Percentiles rank a stretch among this genome's conserved stretches.
These are phyloP conservation scores for Colletes collaris DNA, from an alignment of 2,888 invertebrate genomes.

Conservation along the genomic window DNA sequence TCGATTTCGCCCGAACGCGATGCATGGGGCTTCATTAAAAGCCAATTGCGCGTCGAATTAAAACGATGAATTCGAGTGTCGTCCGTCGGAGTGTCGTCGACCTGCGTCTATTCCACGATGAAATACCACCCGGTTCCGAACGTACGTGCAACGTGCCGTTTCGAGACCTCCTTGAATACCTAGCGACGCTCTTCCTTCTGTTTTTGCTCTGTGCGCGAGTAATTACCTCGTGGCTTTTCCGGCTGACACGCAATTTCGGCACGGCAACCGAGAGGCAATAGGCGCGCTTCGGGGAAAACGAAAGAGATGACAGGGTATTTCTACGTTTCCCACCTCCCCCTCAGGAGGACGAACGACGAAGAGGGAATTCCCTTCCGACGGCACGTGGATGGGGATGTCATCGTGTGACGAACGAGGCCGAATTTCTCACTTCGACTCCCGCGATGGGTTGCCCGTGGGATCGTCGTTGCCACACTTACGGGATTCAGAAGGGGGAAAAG, in stretches of 20 bases:
- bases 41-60: conserved; percentile 33
- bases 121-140: no score
- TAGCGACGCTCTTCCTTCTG: conserved; percentile 14
- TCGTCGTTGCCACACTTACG: conserved; percentile 64
- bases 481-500: conserved; percentile 40
- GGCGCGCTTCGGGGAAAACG: conserved; percentile 61
- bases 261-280: conserved; percentile 20
- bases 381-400: conserved; percentile 70
- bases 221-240: conserved; percentile 59
- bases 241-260: conserved; percentile 63
- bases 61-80: conserved; percentile 31
- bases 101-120: neutral
- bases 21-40: conserved; percentile 29
- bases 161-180: neutral
- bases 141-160: neutral
- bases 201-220: conserved; percentile 49
- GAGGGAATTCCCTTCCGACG: conserved; percentile 51
- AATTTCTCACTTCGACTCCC: conserved; percentile 70
- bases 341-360: conserved; percentile 32
- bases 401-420: conserved; percentile 74
- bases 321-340: conserved; percentile 61
- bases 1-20: conserved; percentile 64
- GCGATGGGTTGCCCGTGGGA: conserved; percentile 74
- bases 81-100: conserved; percentile 6
- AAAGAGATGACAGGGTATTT: conserved; percentile 76